A percentile compares a stretch with the other conserved stretches of the same genome.
Conservation (phyloP, 2,797 vertebrate species). For the Lagodon rhomboides region DNA sequence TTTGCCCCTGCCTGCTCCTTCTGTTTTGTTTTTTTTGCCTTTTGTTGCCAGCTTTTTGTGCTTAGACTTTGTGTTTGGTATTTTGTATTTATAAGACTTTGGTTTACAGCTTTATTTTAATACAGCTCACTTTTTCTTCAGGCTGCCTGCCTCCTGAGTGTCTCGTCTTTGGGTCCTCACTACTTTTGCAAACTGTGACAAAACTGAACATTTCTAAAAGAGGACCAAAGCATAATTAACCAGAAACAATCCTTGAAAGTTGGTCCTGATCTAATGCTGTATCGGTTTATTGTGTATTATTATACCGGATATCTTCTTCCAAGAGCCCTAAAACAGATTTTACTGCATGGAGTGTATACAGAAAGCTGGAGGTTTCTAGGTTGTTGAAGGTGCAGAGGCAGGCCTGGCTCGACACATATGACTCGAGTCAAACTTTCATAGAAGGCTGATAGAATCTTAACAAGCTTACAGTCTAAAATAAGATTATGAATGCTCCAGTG, state of each 20-base stretch:
- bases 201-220: not conserved
- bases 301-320: not conserved
- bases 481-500: constrained; percentile 65
- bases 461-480: constrained; percentile 66
- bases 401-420: not conserved
- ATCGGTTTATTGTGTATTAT: not conserved
- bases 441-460: constrained; percentile 63
- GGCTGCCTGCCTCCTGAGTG: too few relatives aligned
- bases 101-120: too few relatives aligned
- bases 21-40: too few relatives aligned
- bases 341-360: not conserved
- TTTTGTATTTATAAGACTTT: too few relatives aligned
- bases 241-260: not conserved
- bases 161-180: too few relatives aligned
- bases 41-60: too few relatives aligned
- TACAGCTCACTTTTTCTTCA: too few relatives aligned
- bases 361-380: not conserved
- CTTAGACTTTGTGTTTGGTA: too few relatives aligned
- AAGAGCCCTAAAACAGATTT: not conserved
- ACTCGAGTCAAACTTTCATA: constrained; percentile 43
- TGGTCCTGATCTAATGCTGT: not conserved
- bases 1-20: too few relatives aligned
- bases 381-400: not conserved
- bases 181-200: not conserved
- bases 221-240: not conserved